Evolutionary conservation across 2,888 invertebrate genomes (phyloP), one percentile per base, ranked within the genome.

Genomic region (Andrena hattorfiana): DNA sequence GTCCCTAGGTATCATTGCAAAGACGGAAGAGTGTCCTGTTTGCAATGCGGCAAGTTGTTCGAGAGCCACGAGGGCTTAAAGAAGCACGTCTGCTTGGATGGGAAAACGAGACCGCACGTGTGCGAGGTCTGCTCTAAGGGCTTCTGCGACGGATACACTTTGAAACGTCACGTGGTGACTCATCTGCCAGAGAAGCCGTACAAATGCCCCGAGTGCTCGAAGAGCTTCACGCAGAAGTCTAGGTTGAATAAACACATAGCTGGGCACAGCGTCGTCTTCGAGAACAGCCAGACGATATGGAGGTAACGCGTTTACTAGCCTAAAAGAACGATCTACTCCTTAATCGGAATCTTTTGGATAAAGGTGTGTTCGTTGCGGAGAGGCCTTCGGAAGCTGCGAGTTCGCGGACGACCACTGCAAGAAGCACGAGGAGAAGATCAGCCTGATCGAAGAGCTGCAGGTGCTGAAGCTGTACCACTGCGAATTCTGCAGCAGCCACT

Each of bases 401-500:
- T 84, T 83, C 2, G 89, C 90, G 0, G 91, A 91, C 30, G 69
- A 72, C 49, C 92, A 92, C 71, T 89, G 80, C 30, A 84, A 89
- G 32, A 77, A 56, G 16, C 92, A 91, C 54, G 87, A 87, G 4
- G 84, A 88, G 13, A 89, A 88, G 13, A 80, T 89, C 13, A 87
- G 78, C 10, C 30, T 90, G 4, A 90, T 91, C 42, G 91, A 91
- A 35, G 88, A 91, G 64, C 35, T 91, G 6, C 63, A 83, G 4
- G 80, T 87, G 0, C 83, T 90, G 86, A 93, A 86, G 85, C 92
- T 96, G 5, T 92, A 95, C 42, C 96, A 96, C 89, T 96, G 96
- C 83, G 96, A 96, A 91, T 96, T 95, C 88, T 96, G 96, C 87
- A 96, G 96, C 86, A 94, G 95, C 59, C 94, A 95, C 0, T 96